A percentile compares a stretch with the other conserved stretches of the same genome.
These are phyloP conservation scores for Xenus cinereus DNA, from an alignment of 2,113 vertebrate genomes.

Conservation along the genomic window DNA sequence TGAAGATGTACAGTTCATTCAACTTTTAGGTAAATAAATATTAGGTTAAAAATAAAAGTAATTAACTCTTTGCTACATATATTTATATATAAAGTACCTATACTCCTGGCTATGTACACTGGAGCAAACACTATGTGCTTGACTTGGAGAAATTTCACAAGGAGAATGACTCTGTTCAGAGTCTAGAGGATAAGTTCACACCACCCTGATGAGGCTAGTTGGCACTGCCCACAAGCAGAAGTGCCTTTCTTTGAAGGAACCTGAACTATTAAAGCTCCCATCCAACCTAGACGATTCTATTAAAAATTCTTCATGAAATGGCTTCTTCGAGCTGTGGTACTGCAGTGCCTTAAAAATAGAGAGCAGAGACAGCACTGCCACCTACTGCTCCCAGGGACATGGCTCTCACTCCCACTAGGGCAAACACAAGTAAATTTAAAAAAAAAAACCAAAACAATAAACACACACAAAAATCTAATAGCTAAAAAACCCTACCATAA, in stretches of 20 bases:
- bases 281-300: no score
- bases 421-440: neutral
- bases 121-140: accelerated
- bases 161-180: neutral
- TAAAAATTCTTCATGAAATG: neutral
- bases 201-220: neutral
- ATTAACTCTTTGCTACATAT: neutral
- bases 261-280: neutral
- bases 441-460: neutral
- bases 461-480: neutral
- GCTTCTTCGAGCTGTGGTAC: neutral
- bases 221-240: neutral
- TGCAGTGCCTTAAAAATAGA: accelerated
- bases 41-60: neutral
- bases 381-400: neutral
- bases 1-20: accelerated
- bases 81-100: neutral
- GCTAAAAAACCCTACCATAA: neutral
- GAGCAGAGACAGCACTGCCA: constrained; percentile 8
- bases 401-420: neutral
- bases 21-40: neutral
- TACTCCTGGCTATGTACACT: neutral
- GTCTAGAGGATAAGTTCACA: neutral
- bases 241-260: neutral
- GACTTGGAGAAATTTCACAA: neutral